Evolutionary conservation across 2,797 vertebrate genomes (phyloP), one percentile per base, ranked within the genome.

Genomic region (Trachops cirrhosus): DNA sequence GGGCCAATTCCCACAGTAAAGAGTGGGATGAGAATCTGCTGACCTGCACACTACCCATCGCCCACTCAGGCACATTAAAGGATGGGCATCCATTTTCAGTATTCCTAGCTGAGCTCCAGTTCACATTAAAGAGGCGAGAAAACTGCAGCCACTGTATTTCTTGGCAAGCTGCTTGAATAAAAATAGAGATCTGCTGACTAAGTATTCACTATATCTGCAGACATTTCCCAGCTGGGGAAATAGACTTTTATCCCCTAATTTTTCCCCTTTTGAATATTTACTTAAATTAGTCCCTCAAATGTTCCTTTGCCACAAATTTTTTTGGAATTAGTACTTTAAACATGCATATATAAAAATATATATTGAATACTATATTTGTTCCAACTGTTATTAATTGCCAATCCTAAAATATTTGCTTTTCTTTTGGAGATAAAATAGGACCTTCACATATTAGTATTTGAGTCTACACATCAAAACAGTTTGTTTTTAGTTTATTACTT

Each of bases 131-230:
- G 87, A 93, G 39, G 82, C 93, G 83, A 96, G 88, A 96, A 98
- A 98, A 97, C 92, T 97, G 96, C 97, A 97, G 94, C 86, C 91
- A 92, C 93, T 95, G 94, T 97, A 95, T 95, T 98, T 97, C 95
- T 98, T 97, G 96, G 97, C 96, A 98, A 97, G 92, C 91, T 97
- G 94, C 92, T 96, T 54, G 97, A 97, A 94, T 97, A 98, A 97
- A 98, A 98, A 97, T 97, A 97, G 96, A 95, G 86, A 96, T 94
- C 92, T 97, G 97, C 97, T 98, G 97, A 97, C 87, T 98, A 96
- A 89, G 93, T 73, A 95, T 93, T 97, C 93, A 83, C 85, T 97
- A 88, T 97, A 97, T 97, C 94, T 96, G 90, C 95, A 97, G 96
- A 97, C 96, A 89, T 96, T 97, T 94, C 88, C 95, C 93, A 98